A percentile compares a stretch with the other conserved stretches of the same genome.
These are phyloP conservation scores for Cochlearius cochlearius DNA, from an alignment of 2,113 vertebrate genomes.

Conservation along the genomic window DNA sequence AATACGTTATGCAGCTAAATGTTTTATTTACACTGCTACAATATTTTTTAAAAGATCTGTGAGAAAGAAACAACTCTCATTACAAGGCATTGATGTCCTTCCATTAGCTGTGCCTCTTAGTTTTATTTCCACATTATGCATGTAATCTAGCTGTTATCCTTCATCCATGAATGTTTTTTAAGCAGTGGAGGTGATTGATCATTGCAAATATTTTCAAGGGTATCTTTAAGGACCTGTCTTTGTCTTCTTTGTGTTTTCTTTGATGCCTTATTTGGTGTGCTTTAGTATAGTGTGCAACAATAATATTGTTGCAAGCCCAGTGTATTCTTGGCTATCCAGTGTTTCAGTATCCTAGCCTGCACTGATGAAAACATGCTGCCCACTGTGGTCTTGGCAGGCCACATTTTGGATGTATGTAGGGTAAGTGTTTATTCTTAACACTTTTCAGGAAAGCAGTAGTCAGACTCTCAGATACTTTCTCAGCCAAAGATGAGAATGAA, in stretches of 20 bases:
- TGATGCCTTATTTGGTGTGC: neutral
- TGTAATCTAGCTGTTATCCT: neutral
- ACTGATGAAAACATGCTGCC: neutral
- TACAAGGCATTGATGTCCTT: neutral
- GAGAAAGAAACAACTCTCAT: neutral
- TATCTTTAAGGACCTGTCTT: neutral
- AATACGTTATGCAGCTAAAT: neutral
- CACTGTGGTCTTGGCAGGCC: neutral
- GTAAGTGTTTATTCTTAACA: neutral
- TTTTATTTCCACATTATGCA: neutral
- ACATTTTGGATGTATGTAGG: neutral
- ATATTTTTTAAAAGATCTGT: neutral
- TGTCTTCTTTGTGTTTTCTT: neutral
- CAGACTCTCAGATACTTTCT: neutral
- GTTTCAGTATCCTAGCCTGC: neutral
- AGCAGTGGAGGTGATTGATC: neutral
- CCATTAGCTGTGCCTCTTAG: neutral
- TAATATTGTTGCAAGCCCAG: neutral
- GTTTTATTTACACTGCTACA: neutral
- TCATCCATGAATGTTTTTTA: neutral
- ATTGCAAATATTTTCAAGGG: neutral
- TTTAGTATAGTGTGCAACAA: neutral
- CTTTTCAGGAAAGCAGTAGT: neutral
- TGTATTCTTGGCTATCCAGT: neutral
- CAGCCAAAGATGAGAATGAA: neutral